Evolutionary conservation across 2,888 invertebrate genomes (phyloP).

Genomic region (Metellina segmentata): DNA sequence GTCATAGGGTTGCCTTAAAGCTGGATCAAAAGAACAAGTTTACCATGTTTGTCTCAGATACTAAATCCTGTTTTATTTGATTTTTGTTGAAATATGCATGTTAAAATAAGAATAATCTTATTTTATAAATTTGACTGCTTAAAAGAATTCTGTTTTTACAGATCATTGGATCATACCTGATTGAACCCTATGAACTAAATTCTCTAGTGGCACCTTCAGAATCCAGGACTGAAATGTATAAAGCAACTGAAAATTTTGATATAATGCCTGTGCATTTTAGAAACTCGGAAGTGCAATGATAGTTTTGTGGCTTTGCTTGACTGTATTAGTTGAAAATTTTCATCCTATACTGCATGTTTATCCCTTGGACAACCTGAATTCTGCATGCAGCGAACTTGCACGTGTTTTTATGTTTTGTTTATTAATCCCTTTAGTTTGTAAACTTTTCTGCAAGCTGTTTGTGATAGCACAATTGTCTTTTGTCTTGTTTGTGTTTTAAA

Average conservation of each 20-base stretch:
- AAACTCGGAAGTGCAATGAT: constrained; percentile 24
- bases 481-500: too few species aligned
- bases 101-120: too few species aligned
- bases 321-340: background rate
- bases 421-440: background rate
- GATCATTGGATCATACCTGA: constrained; percentile 52
- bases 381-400: constrained; percentile 22
- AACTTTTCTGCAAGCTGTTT: too few species aligned
- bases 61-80: too few species aligned
- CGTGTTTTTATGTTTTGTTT: background rate
- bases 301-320: constrained; percentile 10
- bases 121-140: too few species aligned
- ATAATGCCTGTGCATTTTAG: constrained; percentile 23
- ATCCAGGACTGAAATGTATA: constrained; percentile 65
- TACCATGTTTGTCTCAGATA: too few species aligned
- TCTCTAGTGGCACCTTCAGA: background rate
- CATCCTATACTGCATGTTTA: constrained; percentile 25
- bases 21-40: too few species aligned
- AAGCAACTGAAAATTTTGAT: constrained; percentile 51
- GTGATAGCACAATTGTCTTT: too few species aligned
- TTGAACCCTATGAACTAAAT: constrained; percentile 45
- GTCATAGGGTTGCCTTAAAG: too few species aligned
- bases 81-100: too few species aligned
- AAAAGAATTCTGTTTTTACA: constrained; percentile 5
- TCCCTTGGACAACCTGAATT: background rate